Base-by-base conservation (phyloP, 2,888 invertebrate genomes). In the Syrista parreyssii region DNA sequence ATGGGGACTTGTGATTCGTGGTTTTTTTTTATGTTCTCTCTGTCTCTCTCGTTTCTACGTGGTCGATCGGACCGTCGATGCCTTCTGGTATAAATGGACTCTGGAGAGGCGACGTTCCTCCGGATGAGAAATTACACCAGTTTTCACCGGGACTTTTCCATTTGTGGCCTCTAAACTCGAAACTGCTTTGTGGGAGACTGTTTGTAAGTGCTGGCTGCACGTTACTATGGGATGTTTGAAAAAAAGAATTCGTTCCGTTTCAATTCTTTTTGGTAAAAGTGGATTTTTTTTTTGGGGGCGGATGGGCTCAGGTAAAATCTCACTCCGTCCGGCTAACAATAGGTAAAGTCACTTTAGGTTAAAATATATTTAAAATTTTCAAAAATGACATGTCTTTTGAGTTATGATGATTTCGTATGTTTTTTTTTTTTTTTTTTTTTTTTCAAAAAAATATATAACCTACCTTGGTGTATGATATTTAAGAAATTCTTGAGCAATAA, bases 181-280 rank as follows among this genome's bases (percentile, higher is more conserved):
- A 76, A 34, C 23, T 34, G 40, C 34, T 76, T 55, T 74, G 76
- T 74, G 76, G 68, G 32, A n/a, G 73, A 71, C 80, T 77, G 69
- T 80, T 81, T 84, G 76, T 80, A 79, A 86, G 23, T 6, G 23
- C 2, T 23, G 9, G 40, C 40, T 55, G 0, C 40, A 15, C 9
- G 9, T 23, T 55, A 23, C 40, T 55, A 55, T 55, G 23, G 40
- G 40, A 23, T 86, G 84, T 86, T 86, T 84, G 82, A 78, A 80
- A 87, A 87, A 84, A 85, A 83, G 83, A 82, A 87, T 86, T 88
- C 83, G 87, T 87, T 87, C 84, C 86, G 40, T 55, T 6, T 55
- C 40, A 55, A 55, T 55, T 55, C 23, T 55, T 55, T 55, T 55
- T 55, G 40, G 40, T 23, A 55, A 55, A 55, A 55, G 40, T 55